phyloP scores from a whole-genome alignment of 2,888 invertebrate species.

The Drosophila meridionalis region DNA sequence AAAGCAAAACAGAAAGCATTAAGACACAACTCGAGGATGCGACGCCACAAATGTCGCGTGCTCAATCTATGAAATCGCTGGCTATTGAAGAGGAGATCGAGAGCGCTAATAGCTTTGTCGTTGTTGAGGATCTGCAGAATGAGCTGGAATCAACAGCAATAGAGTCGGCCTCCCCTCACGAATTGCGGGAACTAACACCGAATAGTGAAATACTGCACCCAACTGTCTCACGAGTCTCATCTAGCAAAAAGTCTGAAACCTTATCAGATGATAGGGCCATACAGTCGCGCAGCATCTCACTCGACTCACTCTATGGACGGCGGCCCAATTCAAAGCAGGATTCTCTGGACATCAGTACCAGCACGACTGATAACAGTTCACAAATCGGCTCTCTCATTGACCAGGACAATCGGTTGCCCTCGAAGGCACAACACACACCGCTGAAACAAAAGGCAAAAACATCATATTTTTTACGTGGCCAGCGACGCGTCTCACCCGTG shows the following conservation, averaged over 20 bases:
- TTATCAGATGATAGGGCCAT: conserved; percentile 35
- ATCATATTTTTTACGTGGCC: conserved; percentile 79
- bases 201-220: conserved; percentile 7
- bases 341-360: conserved; percentile 65
- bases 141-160: conserved; percentile 38
- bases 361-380: conserved; percentile 80
- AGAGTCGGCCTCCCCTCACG: conserved; percentile 1
- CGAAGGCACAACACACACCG: conserved; percentile 68
- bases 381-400: conserved; percentile 68
- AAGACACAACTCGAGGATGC: conserved; percentile 73
- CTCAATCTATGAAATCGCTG: conserved; percentile 85
- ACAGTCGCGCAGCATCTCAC: conserved; percentile 60
- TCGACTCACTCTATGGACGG: conserved; percentile 79
- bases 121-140: conserved; percentile 59
- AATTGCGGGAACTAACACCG: conserved; percentile 5
- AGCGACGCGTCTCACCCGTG: conserved; percentile 82
- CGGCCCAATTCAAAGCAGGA: conserved; percentile 62
- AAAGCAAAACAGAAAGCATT: conserved; percentile 80
- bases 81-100: conserved; percentile 84
- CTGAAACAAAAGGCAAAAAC: conserved; percentile 83
- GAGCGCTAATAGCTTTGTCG: conserved; percentile 74
- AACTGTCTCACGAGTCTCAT: conserved; percentile 2
- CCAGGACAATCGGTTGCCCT: conserved; percentile 10
- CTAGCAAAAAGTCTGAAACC: conserved; percentile 19
- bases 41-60: conserved; percentile 75